A percentile compares a stretch with the other conserved stretches of the same genome.
Evolutionary conservation across 2,888 invertebrate species (phyloP).

Genomic region (Adela reaumurella): DNA sequence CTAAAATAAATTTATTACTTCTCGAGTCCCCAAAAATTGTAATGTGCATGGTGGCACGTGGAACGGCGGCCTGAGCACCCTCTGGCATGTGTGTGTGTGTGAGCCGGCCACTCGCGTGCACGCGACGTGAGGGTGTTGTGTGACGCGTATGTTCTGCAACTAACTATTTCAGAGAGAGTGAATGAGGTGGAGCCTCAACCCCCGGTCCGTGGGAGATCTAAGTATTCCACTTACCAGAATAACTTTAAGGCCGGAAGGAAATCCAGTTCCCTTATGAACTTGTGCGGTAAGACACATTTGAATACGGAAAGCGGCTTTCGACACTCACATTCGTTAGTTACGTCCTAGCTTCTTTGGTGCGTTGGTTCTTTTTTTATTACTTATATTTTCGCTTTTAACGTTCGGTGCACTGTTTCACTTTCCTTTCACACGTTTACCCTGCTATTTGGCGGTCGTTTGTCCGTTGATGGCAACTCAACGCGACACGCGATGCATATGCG

Average conservation of each 20-base stretch:
- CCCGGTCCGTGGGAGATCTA: slow-evolving; percentile 79
- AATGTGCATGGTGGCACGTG: not conserved
- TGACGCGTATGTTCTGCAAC: slow-evolving; percentile 56
- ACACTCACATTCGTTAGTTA: slow-evolving; percentile 23
- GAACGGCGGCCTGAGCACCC: not conserved
- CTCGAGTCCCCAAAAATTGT: not conserved
- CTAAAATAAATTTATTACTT: not conserved
- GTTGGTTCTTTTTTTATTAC: slow-evolving; percentile 40
- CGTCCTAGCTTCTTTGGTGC: slow-evolving; percentile 30
- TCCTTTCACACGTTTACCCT: slow-evolving; percentile 1
- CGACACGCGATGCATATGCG: no score
- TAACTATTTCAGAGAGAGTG: slow-evolving; percentile 78
- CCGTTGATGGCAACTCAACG: no score
- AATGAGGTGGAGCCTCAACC: slow-evolving; percentile 69
- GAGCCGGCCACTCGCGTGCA: slow-evolving; percentile 12
- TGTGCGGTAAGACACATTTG: slow-evolving; percentile 81
- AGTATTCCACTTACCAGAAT: slow-evolving; percentile 78
- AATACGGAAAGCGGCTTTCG: slow-evolving; percentile 21
- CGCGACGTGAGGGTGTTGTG: slow-evolving; percentile 37
- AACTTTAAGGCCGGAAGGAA: slow-evolving; percentile 86
- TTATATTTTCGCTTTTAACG: slow-evolving; percentile 26
- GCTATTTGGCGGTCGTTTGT: not conserved
- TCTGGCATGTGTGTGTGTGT: not conserved
- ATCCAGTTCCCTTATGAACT: slow-evolving; percentile 93
- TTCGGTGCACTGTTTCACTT: not conserved